These are phyloP conservation scores for Centropyge bicolor DNA, from an alignment of 2,797 vertebrate species.

Conservation along the genomic window DNA sequence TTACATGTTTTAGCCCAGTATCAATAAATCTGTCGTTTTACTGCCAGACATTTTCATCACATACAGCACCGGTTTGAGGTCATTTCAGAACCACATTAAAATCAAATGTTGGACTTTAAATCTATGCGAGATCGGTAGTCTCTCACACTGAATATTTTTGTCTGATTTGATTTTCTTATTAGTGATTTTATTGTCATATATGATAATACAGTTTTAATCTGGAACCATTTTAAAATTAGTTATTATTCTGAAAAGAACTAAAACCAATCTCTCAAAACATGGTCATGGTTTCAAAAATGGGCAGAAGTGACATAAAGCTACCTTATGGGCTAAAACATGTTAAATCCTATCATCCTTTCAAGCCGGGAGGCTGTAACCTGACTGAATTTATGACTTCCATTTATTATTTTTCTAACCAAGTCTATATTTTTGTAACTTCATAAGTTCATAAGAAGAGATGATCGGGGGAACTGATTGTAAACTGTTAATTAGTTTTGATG, in stretches of 20 bases:
- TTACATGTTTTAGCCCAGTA: not conserved
- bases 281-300: not conserved
- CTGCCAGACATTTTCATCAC: not conserved
- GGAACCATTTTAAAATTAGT: not conserved
- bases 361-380: not conserved
- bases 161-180: not conserved
- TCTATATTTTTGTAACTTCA: constrained; percentile 56
- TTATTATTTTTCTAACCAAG: constrained; percentile 53
- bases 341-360: not conserved
- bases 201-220: not conserved
- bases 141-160: not conserved
- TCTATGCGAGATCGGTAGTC: not conserved
- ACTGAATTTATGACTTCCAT: constrained; percentile 26
- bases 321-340: constrained; percentile 8
- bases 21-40: not conserved
- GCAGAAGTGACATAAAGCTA: not conserved
- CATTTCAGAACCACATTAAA: not conserved
- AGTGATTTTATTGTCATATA: no score
- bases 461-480: constrained; percentile 3
- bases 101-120: not conserved
- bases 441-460: constrained; percentile 20
- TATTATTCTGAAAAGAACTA: not conserved
- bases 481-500: constrained; percentile 17
- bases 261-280: not conserved
- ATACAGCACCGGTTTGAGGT: not conserved